These are phyloP conservation scores for Hippocampus abdominalis DNA, from an alignment of 2,113 vertebrate genomes.

Conservation along the genomic window DNA sequence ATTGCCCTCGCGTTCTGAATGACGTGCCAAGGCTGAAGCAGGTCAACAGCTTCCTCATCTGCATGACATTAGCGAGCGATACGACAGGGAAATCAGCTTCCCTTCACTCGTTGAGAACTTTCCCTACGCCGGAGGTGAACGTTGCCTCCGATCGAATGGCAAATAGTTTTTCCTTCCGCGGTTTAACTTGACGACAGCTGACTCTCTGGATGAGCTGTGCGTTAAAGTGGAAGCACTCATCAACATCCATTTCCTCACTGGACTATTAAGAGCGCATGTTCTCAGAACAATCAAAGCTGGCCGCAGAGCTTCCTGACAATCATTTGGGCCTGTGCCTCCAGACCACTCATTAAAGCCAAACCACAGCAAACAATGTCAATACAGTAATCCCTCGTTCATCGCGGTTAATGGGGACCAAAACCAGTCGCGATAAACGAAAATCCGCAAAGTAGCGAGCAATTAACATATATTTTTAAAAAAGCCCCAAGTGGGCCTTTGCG, in stretches of 20 bases:
- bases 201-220: slow-evolving; percentile 22
- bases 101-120: slow-evolving; percentile 20
- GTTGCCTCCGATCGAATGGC: slow-evolving; percentile 20
- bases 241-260: neutral
- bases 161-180: slow-evolving; percentile 13
- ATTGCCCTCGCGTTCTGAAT: slow-evolving; percentile 55
- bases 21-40: slow-evolving; percentile 47
- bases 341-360: slow-evolving; percentile 1
- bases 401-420: no score
- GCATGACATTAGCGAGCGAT: slow-evolving; percentile 43
- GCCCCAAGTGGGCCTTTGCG: no score
- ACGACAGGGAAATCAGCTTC: slow-evolving; percentile 44
- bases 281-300: slow-evolving; percentile 22
- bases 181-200: slow-evolving; percentile 15
- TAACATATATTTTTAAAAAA: no score
- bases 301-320: slow-evolving; percentile 15
- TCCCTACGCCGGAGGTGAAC: slow-evolving; percentile 12
- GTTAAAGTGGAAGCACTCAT: slow-evolving; percentile 19
- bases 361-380: neutral
- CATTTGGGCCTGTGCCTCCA: slow-evolving; percentile 10
- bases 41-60: slow-evolving; percentile 49
- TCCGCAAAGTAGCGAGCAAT: no score
- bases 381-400: no score
- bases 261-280: neutral
- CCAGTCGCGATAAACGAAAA: no score